These are phyloP conservation scores for Ganaspis sp. DNA, from an alignment of 1,140 invertebrate genomes.

Conservation along the genomic window DNA sequence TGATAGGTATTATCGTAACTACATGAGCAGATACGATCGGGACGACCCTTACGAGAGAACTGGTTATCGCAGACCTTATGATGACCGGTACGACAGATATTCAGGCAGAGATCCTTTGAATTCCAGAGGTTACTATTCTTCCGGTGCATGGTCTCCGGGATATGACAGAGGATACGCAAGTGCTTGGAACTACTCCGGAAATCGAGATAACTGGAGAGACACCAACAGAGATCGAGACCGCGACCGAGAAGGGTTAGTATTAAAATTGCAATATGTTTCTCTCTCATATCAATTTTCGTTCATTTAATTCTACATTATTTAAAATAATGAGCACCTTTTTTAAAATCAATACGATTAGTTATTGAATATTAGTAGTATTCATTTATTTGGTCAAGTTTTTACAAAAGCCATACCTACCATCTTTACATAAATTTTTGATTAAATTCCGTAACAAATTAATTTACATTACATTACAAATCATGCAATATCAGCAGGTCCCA, in stretches of 20 bases:
- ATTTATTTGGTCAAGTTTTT: too few relatives aligned
- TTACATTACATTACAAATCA: too few relatives aligned
- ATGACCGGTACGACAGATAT: conserved; percentile 54
- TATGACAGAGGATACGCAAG: conserved; percentile 70
- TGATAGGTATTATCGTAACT: conserved; percentile 60
- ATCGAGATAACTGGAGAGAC: conserved; percentile 63
- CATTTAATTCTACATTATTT: too few relatives aligned
- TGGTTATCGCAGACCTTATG: conserved; percentile 56
- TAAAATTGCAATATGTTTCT: too few relatives aligned
- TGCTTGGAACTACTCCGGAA: conserved; percentile 67
- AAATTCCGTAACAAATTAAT: too few relatives aligned
- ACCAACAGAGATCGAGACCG: conserved; percentile 61
- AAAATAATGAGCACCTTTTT: too few relatives aligned
- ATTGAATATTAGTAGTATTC: too few relatives aligned
- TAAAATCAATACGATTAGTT: too few relatives aligned
- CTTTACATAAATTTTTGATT: too few relatives aligned
- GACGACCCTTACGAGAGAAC: conserved; percentile 63
- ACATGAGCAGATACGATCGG: conserved; percentile 56
- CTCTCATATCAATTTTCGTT: too few relatives aligned
- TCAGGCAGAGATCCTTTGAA: conserved; percentile 52
- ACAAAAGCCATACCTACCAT: too few relatives aligned
- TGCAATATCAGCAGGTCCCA: too few relatives aligned
- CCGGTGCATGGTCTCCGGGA: conserved; percentile 58
- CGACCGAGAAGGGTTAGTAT: conserved; percentile 32
- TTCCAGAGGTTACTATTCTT: conserved; percentile 77